Conservation (phyloP, 2,888 invertebrate genomes). For the Pogonocherus hispidulus region DNA sequence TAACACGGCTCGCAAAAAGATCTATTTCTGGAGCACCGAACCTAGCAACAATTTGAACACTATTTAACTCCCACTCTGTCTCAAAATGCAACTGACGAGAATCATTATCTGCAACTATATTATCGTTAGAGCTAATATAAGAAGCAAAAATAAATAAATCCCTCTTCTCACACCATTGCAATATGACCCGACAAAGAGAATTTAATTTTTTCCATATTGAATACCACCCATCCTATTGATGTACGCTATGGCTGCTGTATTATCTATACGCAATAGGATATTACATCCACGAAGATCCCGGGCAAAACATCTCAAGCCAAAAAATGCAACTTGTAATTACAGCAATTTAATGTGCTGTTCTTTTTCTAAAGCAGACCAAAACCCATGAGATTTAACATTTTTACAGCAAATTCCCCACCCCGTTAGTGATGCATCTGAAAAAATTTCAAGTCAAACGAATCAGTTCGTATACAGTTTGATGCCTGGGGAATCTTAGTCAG, state of each 20-base stretch:
- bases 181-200: not conserved
- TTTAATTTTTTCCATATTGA: not conserved
- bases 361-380: not conserved
- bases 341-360: not conserved
- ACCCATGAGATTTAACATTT: not conserved
- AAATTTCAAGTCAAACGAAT: not conserved
- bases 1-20: constrained; percentile 29
- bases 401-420: not conserved
- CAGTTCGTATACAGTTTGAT: not conserved
- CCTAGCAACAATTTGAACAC: constrained; percentile 17
- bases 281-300: not conserved
- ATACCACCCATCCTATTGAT: not conserved
- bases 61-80: constrained; percentile 33
- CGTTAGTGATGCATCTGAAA: not conserved
- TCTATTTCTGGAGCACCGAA: constrained; percentile 26
- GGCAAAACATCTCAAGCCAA: not conserved
- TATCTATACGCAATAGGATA: not conserved
- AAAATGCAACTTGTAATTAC: not conserved
- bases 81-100: constrained; percentile 25
- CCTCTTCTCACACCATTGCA: not conserved
- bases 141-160: not conserved
- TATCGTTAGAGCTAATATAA: not conserved
- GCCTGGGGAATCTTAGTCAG: not conserved
- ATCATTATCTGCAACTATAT: not conserved
- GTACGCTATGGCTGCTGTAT: not conserved